Evolutionary conservation across 2,797 vertebrate genomes (phyloP), one percentile per base, ranked within the genome.

Genomic region (Diceros bicornis): DNA sequence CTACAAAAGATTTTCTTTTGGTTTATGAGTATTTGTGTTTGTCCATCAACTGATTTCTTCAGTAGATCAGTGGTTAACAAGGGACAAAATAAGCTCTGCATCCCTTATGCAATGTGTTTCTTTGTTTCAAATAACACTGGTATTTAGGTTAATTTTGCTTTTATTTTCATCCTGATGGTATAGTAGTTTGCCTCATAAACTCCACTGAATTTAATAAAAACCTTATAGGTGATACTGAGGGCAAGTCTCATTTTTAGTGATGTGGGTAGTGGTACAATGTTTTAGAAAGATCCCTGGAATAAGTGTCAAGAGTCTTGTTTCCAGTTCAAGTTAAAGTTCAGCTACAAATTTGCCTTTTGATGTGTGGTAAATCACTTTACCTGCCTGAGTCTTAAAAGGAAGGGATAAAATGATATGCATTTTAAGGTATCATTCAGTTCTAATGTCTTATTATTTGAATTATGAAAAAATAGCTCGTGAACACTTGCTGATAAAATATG

Each of bases 401-500:
- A 62, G 14, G 50, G 52, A 72, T 82, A 94, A 96, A 79, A 89
- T 91, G 9, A 50, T 91, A 78, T 44, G 8, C 41, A 77, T 50
- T 81, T 89, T 90, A 95, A 96, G 37, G 50, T 86, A 27, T 82
- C 21, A 68, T 94, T 37, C 8, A 78, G 44, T 77, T 89, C 59
- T 74, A 88, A 94, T 72, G 61, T 84, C 20, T 78, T 94, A 68
- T 62, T 95, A 72, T 72, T 97, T 93, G 32, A 83, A 90, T 92
- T 89, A 89, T 89, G 82, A 50, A 91, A 92, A 92, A 90, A 87
- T 69, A 93, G 47, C 16, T 90, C 10, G 29, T 89, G 77, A 93
- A 83, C 94, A 17, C 84, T 96, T 89, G 62, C n/a, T 97, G 55
- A 89, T 62, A 72, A 96, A 96, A 93, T 91, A 69, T 86, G 62